phyloP scores from a whole-genome alignment of 2,797 vertebrate species.

The Spinus pinus region DNA sequence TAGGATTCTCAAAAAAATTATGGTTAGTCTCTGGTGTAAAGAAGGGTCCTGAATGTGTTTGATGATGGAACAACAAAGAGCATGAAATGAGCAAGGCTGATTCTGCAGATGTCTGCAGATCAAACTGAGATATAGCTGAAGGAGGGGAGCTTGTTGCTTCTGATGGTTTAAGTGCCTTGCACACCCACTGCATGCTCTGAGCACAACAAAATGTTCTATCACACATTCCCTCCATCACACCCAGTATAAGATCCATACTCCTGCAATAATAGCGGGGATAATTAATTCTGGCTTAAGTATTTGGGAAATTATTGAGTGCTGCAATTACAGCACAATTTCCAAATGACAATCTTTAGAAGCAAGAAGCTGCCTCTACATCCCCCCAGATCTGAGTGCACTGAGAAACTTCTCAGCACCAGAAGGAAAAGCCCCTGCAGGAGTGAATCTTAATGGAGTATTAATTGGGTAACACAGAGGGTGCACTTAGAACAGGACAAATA shows the following conservation, averaged over 20 bases:
- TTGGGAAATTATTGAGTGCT: constrained; percentile 53
- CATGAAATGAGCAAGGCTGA: neutral
- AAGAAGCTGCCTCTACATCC: neutral
- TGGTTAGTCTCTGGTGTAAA: neutral
- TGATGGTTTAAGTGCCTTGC: constrained; percentile 42
- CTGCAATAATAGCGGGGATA: constrained; percentile 27
- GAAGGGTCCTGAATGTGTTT: neutral
- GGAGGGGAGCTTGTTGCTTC: constrained; percentile 2
- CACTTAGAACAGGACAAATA: constrained; percentile 33
- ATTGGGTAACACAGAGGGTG: constrained; percentile 36
- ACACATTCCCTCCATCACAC: neutral
- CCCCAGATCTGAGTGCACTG: neutral
- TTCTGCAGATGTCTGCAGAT: neutral
- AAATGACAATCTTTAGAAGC: constrained; percentile 23
- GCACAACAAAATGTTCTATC: constrained; percentile 22
- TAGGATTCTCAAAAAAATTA: neutral
- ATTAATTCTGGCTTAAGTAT: constrained; percentile 63
- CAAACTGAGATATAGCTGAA: constrained; percentile 14
- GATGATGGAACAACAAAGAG: neutral
- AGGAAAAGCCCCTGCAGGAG: constrained; percentile 38
- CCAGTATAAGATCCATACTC: constrained; percentile 23
- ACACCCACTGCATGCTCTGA: constrained; percentile 25
- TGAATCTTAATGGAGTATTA: constrained; percentile 37
- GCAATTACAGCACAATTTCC: constrained; percentile 42
- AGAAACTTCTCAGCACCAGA: neutral